Conservation (phyloP, 2,113 vertebrate species). For the Campylorhamphus procurvoides region DNA sequence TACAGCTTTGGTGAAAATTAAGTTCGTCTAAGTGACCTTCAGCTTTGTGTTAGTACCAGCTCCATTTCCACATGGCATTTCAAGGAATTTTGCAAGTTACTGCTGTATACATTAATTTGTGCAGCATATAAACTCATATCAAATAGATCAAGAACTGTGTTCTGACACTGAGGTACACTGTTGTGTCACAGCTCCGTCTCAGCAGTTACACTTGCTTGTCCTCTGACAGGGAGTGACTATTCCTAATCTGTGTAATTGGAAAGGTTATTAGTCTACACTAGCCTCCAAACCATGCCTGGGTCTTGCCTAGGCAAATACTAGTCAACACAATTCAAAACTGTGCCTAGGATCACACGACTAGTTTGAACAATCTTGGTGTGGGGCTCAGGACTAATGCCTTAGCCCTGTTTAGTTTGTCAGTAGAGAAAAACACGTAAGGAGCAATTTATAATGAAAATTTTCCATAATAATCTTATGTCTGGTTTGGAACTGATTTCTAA, state of each 20-base stretch:
- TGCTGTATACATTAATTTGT: not conserved
- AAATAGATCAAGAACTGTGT: not conserved
- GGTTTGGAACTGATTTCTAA: not conserved
- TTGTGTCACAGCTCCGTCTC: not conserved
- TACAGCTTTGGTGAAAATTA: not conserved
- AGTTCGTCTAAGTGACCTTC: not conserved
- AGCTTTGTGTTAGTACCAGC: not conserved
- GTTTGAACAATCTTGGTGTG: not conserved
- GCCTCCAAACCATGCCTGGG: fast-evolving
- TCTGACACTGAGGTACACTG: not conserved
- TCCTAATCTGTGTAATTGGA: not conserved
- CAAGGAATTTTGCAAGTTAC: not conserved
- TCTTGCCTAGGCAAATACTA: not conserved
- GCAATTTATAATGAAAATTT: not conserved
- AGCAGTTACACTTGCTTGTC: not conserved
- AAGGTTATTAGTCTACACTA: not conserved
- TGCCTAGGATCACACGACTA: not conserved
- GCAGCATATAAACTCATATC: not conserved
- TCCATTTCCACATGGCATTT: not conserved
- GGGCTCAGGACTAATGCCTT: not conserved
- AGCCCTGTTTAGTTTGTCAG: not conserved
- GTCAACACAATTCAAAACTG: not conserved
- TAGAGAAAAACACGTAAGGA: not conserved
- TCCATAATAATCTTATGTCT: not conserved
- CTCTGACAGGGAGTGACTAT: not conserved